Conservation (phyloP, 2,797 vertebrate genomes). For the Gila robusta region DNA sequence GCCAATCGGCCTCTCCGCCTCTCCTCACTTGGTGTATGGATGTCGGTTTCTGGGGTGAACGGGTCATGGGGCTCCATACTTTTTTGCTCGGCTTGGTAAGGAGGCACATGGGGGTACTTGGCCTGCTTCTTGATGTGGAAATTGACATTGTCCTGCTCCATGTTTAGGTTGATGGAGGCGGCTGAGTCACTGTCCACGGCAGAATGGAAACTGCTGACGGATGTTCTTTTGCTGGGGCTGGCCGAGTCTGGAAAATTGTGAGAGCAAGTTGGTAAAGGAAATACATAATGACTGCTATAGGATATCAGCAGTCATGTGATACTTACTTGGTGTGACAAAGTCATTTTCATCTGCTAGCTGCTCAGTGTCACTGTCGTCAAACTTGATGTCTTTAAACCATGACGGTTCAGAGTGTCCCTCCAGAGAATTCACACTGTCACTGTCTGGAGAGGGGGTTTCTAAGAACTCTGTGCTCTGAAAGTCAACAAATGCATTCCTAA, state of each 20-base stretch:
- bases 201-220: constrained; percentile 98
- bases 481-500: constrained; percentile 28
- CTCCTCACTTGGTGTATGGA: constrained; percentile 60
- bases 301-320: constrained; percentile 15
- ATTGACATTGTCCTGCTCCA: constrained; percentile 99
- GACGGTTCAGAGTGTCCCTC: constrained; percentile 98
- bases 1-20: constrained; percentile 48
- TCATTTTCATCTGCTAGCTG: constrained; percentile 93
- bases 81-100: constrained; percentile 92
- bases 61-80: constrained; percentile 76
- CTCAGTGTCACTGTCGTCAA: constrained; percentile 97
- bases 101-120: constrained; percentile 96
- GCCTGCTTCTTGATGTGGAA: constrained; percentile 99
- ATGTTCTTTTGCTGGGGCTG: constrained; percentile 98
- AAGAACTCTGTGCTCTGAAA: constrained; percentile 94
- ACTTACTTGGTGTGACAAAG: constrained; percentile 87
- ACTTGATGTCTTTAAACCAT: constrained; percentile 99
- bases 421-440: constrained; percentile 94
- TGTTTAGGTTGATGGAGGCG: constrained; percentile 97
- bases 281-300: not conserved
- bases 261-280: not conserved
- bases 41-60: constrained; percentile 59
- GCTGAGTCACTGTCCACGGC: constrained; percentile 98
- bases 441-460: constrained; percentile 97
- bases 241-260: constrained; percentile 85